A percentile compares a stretch with the other conserved stretches of the same genome.
These are phyloP conservation scores for Hypomecis punctinalis DNA, from an alignment of 2,888 invertebrate species.

Conservation along the genomic window DNA sequence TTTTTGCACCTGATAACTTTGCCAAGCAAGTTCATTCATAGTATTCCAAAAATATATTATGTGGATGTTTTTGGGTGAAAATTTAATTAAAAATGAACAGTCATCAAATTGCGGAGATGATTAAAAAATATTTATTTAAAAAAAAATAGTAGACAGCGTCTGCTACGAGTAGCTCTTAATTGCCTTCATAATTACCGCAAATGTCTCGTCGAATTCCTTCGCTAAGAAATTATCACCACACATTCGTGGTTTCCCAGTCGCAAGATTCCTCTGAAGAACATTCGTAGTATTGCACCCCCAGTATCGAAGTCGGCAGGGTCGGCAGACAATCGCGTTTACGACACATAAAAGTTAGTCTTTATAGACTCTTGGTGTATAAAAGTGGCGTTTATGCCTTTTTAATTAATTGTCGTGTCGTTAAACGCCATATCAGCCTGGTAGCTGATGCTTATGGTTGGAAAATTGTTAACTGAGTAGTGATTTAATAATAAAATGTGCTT, in stretches of 20 bases:
- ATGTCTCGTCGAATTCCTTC: slow-evolving; percentile 20
- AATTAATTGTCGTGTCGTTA: slow-evolving; percentile 83
- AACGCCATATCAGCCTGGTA: slow-evolving; percentile 80
- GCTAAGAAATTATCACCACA: slow-evolving; percentile 37
- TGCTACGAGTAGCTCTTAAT: slow-evolving; percentile 17
- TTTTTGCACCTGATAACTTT: slow-evolving; percentile 10
- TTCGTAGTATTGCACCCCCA: slow-evolving; percentile 54
- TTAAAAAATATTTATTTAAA: neutral
- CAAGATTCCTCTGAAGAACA: slow-evolving; percentile 54
- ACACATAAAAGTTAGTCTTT: slow-evolving; percentile 85
- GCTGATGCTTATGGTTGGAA: slow-evolving; percentile 74
- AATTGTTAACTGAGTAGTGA: slow-evolving; percentile 79
- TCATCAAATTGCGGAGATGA: neutral
- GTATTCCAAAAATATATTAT: neutral
- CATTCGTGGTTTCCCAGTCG: slow-evolving; percentile 57
- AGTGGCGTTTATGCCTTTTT: slow-evolving; percentile 83
- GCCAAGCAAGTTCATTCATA: neutral
- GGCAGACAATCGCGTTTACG: slow-evolving; percentile 84
- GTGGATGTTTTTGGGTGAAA: neutral
- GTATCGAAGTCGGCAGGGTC: slow-evolving; percentile 73
- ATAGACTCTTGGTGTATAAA: slow-evolving; percentile 82
- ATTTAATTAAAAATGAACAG: too few species aligned
- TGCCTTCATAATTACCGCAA: slow-evolving; percentile 19
- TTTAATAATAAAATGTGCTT: slow-evolving; percentile 78
- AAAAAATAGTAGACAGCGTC: neutral